Conservation (phyloP, 2,797 vertebrate species). For the Smutsia gigantea region DNA sequence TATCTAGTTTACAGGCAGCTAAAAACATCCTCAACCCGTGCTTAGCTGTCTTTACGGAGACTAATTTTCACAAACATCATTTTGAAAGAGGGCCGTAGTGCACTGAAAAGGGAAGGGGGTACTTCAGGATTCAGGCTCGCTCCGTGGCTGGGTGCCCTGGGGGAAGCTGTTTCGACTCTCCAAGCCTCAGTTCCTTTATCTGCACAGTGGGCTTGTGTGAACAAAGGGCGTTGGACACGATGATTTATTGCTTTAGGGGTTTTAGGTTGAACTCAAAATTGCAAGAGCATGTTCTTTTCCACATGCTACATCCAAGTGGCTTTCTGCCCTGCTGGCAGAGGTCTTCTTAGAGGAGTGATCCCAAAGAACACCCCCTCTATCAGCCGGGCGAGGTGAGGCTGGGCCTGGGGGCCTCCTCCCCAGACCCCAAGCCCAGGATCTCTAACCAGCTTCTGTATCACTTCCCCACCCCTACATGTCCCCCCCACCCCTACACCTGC, state of each 20-base stretch:
- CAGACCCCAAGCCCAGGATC: not conserved
- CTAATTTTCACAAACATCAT: slow-evolving; percentile 66
- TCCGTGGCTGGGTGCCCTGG: rapidly evolving
- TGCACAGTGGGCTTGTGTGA: not conserved
- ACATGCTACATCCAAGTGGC: not conserved
- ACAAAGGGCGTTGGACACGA: not conserved
- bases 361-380: not conserved
- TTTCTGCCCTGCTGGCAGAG: not conserved
- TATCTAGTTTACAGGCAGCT: slow-evolving; percentile 49
- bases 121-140: not conserved
- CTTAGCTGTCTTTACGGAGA: slow-evolving; percentile 26
- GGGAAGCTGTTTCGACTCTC: too few relatives aligned
- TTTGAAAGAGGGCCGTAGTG: not conserved
- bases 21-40: slow-evolving; percentile 29
- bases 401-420: not conserved
- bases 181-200: not conserved
- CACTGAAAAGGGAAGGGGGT: rapidly evolving
- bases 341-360: not conserved
- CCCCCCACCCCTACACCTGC: not conserved
- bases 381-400: not conserved
- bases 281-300: not conserved
- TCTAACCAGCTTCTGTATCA: not conserved
- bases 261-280: not conserved
- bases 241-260: not conserved
- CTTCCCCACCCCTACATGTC: rapidly evolving